Percentiles rank a stretch among this genome's conserved stretches.
Conservation (phyloP, 2,797 vertebrate genomes). For the Cichlasoma orientale region DNA sequence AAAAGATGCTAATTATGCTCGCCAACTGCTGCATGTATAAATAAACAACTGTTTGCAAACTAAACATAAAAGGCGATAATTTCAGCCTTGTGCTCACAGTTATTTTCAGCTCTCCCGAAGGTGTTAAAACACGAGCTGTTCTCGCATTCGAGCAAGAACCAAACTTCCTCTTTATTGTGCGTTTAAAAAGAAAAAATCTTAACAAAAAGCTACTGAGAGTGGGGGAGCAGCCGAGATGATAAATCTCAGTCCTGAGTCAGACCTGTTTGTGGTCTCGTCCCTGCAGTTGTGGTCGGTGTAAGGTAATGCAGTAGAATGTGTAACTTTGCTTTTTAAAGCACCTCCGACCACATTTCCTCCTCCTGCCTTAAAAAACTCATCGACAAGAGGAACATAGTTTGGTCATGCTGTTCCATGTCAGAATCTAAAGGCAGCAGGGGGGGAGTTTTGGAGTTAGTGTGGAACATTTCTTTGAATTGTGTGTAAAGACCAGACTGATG, state of each 20-base stretch:
- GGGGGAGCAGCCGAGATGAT: not conserved
- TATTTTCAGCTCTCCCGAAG: slow-evolving; percentile 5
- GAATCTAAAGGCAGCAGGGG: not conserved
- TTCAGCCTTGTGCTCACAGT: not conserved
- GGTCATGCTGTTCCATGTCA: not conserved
- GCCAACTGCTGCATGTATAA: not conserved
- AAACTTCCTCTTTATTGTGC: not conserved
- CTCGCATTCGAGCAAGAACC: not conserved
- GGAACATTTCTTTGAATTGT: slow-evolving; percentile 18
- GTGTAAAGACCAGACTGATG: slow-evolving; percentile 31
- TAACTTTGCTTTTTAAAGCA: not conserved
- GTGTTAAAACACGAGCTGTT: not conserved
- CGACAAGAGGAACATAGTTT: not conserved
- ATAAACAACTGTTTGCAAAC: not conserved
- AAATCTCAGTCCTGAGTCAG: not conserved
- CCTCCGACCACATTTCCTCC: not conserved
- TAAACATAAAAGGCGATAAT: not conserved
- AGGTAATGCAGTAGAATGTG: not conserved
- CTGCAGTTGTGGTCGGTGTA: not conserved
- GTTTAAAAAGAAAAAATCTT: too few relatives aligned
- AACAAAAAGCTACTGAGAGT: not conserved
- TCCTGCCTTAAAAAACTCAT: slow-evolving; percentile 6
- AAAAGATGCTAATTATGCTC: not conserved
- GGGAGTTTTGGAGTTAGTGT: not conserved
- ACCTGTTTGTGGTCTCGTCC: not conserved